Percentiles rank a stretch among this genome's conserved stretches.
Conservation (phyloP, 1,140 invertebrate genomes). For the Cotesia typhae region DNA sequence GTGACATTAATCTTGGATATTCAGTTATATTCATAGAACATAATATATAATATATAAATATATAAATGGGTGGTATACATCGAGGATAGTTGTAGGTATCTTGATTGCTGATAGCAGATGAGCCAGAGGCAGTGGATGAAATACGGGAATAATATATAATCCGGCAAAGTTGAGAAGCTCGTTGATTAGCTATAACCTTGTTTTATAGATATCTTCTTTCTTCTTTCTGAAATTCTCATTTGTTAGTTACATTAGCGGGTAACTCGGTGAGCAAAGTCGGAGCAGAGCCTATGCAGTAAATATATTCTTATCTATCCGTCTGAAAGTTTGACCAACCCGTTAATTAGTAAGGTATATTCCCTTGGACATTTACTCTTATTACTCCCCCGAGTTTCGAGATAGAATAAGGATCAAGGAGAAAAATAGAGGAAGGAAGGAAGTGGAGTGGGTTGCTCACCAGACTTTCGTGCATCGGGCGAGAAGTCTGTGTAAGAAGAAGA, state of each 20-base stretch:
- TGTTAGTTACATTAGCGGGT: conserved; percentile 3
- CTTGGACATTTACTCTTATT: conserved; percentile 7
- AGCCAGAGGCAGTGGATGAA: too few species aligned
- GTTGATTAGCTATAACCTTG: too few species aligned
- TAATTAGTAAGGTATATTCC: conserved; percentile 54
- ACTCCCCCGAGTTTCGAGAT: conserved; percentile 4
- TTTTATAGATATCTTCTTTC: conserved; percentile 1
- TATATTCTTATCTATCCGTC: conserved; percentile 56
- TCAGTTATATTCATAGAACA: too few species aligned
- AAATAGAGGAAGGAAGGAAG: conserved; percentile 22
- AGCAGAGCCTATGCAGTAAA: conserved; percentile 46
- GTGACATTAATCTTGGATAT: too few species aligned
- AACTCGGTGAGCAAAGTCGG: conserved; percentile 33
- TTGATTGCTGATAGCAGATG: too few species aligned
- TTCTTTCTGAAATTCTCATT: not conserved
- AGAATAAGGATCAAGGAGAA: conserved; percentile 20
- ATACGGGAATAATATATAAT: too few species aligned
- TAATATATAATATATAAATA: too few species aligned
- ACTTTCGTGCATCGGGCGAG: conserved; percentile 25
- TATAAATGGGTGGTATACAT: too few species aligned
- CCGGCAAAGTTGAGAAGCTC: too few species aligned
- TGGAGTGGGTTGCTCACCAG: conserved; percentile 2
- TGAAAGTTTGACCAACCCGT: conserved; percentile 52
- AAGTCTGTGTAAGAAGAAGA: not conserved
- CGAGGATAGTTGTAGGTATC: too few species aligned